Evolutionary conservation across 2,888 invertebrate species (phyloP).

Genomic region (Catotricha subobsoleta): DNA sequence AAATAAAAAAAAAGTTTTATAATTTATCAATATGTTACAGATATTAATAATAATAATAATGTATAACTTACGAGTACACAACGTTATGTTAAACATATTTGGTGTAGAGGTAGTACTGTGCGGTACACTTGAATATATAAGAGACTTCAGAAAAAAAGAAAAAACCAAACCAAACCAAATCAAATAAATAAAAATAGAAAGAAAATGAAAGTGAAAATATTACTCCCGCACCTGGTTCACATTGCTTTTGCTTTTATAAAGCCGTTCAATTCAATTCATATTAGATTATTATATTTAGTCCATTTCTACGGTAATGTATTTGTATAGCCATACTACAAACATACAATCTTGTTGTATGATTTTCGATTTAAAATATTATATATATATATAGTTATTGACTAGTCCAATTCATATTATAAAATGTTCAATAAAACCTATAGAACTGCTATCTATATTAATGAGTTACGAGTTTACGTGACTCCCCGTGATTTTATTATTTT

Average conservation of each 20-base stretch:
- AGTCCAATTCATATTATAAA: background rate
- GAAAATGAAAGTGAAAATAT: conserved; percentile 5
- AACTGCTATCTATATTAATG: conserved; percentile 3
- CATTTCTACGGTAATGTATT: too few species aligned
- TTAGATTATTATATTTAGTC: background rate
- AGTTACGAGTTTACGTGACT: conserved; percentile 6
- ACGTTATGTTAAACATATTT: too few species aligned
- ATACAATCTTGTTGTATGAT: background rate
- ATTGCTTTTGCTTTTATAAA: background rate
- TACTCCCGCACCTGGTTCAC: conserved; percentile 6
- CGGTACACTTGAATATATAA: too few species aligned
- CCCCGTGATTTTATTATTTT: conserved; percentile 5
- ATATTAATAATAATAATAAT: too few species aligned
- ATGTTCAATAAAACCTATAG: background rate
- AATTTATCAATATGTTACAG: too few species aligned
- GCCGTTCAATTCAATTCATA: background rate
- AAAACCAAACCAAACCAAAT: background rate
- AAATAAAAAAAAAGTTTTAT: too few species aligned
- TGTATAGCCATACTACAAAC: background rate
- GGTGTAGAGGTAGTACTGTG: too few species aligned
- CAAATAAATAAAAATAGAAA: conserved; percentile 1
- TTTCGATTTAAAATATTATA: background rate
- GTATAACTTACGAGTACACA: too few species aligned
- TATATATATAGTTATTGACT: background rate
- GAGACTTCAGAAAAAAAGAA: too few species aligned